Evolutionary conservation across 2,113 vertebrate species (phyloP).

Genomic region (Oreochromis niloticus): DNA sequence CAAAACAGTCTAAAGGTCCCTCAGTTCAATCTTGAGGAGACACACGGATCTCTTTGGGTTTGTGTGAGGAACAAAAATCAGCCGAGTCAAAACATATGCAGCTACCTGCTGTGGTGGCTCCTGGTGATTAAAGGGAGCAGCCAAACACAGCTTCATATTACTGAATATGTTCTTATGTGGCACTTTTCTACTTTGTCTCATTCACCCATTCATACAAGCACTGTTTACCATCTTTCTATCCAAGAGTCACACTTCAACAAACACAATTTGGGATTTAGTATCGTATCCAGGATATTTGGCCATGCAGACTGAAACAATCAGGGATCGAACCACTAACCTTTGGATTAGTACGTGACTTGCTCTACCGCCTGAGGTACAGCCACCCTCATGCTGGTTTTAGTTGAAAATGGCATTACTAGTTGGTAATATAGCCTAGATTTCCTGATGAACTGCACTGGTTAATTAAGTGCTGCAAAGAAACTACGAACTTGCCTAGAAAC

Average conservation of each 20-base stretch:
- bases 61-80: neutral
- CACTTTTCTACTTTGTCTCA: neutral
- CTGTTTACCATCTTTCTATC: neutral
- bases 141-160: neutral
- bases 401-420: neutral
- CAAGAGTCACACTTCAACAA: neutral
- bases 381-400: neutral
- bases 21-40: neutral
- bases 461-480: neutral
- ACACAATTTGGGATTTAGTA: neutral
- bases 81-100: neutral
- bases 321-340: neutral
- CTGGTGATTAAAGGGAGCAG: neutral
- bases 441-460: neutral
- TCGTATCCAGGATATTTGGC: neutral
- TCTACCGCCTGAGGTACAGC: rapidly evolving
- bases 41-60: neutral
- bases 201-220: neutral
- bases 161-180: neutral
- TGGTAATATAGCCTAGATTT: neutral
- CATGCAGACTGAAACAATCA: neutral
- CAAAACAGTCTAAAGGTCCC: neutral
- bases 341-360: neutral
- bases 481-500: neutral
- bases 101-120: neutral